Evolutionary conservation across 2,113 vertebrate species (phyloP).

Genomic region (Synchiropus splendidus): DNA sequence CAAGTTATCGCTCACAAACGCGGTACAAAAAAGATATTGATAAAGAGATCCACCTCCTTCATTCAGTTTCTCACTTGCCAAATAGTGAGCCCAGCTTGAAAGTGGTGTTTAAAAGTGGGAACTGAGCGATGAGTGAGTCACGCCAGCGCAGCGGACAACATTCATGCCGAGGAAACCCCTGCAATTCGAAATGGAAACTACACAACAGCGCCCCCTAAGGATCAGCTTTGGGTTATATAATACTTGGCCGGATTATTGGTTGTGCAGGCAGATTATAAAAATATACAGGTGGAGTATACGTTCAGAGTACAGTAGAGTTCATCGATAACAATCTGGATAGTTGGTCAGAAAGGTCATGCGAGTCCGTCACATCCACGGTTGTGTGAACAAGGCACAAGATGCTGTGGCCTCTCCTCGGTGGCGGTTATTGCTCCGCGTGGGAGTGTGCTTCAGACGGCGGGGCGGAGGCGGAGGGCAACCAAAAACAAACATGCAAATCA

Average conservation of each 20-base stretch:
- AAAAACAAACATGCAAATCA: no score
- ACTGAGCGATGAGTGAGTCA: no score
- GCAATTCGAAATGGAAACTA: constrained; percentile 4
- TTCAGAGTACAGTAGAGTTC: constrained; percentile 24
- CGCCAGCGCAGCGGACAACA: constrained; percentile 10
- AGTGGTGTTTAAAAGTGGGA: no score
- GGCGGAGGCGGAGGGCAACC: no score
- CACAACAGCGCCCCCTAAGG: constrained; percentile 22
- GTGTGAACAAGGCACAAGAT: constrained; percentile 52
- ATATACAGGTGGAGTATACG: constrained; percentile 41
- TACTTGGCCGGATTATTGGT: constrained; percentile 55
- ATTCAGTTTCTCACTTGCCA: no score
- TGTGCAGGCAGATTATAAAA: constrained; percentile 61
- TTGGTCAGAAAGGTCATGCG: constrained; percentile 46
- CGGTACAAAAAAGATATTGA: no score
- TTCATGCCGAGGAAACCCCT: constrained; percentile 23
- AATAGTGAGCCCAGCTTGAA: no score
- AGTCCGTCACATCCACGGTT: constrained; percentile 34
- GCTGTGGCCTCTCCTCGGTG: constrained; percentile 35
- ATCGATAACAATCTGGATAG: constrained; percentile 7
- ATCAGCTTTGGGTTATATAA: constrained; percentile 47
- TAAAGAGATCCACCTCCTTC: no score
- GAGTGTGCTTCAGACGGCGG: constrained; percentile 35
- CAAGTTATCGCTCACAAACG: no score
- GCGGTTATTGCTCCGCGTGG: constrained; percentile 34